Base-by-base conservation (phyloP, 2,888 invertebrate species). In the Orthosia cruda region DNA sequence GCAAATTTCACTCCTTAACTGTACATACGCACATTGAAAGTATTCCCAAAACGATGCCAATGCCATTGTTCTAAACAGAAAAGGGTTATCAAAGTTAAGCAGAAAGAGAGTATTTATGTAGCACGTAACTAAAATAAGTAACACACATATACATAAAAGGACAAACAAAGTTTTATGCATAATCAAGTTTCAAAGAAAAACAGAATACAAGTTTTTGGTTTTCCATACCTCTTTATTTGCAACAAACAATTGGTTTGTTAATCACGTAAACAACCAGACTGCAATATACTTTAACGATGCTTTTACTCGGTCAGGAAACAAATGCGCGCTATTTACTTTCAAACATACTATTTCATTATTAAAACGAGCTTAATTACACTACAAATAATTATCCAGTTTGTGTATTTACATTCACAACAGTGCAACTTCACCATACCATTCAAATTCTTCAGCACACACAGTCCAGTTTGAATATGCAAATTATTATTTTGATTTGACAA, bases 401-500 rank as follows among this genome's bases (percentile, higher is more conserved):
- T 47, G 2, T 55, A n/a, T 61, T 55, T 47, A n/a, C 16, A 16
- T 40, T 40, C 9, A 4, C 49, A n/a, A 50, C 45, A 50, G 2
- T 52, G 9, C 18, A 5, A 18, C 13, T 23, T 16, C 12, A 64
- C 20, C 4, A 13, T n/a, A 15, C 3, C 12, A 54, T 68, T 23
- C 23, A 50, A 40, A 50, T 50, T 20, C 9, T 62, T 74, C 3
- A 4, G 20, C 54, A 75, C 62, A 61, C 40, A 49, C 11, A 13
- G 12, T 49, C 32, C 4, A 61, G 45, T 74, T 55, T 77, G 55
- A 67, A 63, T 81, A 81, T 61, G 69, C 47, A 81, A 79, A 75
- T 76, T 45, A 57, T 40, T 65, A 49, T 81, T 81, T 76, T 62
- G 70, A 62, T 81, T 82, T 62, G 20, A 77, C 61, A 52, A 69